A percentile compares a stretch with the other conserved stretches of the same genome.
phyloP scores from a whole-genome alignment of 1,140 invertebrate genomes.

The Aporrectodea caliginosa region DNA sequence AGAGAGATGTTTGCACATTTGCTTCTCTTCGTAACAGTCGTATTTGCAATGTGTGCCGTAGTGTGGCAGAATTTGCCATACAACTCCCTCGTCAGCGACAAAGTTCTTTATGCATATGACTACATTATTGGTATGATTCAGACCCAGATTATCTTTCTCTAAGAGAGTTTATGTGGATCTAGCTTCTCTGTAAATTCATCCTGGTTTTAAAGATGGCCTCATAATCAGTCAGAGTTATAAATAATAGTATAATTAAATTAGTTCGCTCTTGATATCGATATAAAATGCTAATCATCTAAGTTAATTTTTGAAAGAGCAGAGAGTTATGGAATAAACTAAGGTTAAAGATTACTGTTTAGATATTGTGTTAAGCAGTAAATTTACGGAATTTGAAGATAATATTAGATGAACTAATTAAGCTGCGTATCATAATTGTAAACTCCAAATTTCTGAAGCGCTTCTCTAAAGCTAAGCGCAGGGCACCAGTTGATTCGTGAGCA shows the following conservation, averaged over 20 bases:
- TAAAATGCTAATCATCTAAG: not conserved
- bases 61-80: conserved; percentile 22
- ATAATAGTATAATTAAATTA: not conserved
- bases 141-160: no score
- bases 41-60: conserved; percentile 19
- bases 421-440: no score
- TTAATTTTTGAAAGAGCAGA: not conserved
- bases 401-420: no score
- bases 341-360: no score
- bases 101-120: conserved; percentile 17
- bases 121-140: conserved; percentile 25
- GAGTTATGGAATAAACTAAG: no score
- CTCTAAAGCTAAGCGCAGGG: no score
- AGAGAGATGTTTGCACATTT: conserved; percentile 14
- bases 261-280: not conserved
- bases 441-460: no score
- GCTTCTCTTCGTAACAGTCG: conserved; percentile 12
- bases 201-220: not conserved
- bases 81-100: conserved; percentile 9
- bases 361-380: not conserved
- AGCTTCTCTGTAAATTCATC: not conserved
- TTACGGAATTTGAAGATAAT: not conserved
- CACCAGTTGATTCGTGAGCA: no score
- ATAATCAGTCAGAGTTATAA: not conserved
- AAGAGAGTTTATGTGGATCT: no score